Evolutionary conservation across 2,797 vertebrate genomes (phyloP).

Genomic region (Sebastes steindachneri): DNA sequence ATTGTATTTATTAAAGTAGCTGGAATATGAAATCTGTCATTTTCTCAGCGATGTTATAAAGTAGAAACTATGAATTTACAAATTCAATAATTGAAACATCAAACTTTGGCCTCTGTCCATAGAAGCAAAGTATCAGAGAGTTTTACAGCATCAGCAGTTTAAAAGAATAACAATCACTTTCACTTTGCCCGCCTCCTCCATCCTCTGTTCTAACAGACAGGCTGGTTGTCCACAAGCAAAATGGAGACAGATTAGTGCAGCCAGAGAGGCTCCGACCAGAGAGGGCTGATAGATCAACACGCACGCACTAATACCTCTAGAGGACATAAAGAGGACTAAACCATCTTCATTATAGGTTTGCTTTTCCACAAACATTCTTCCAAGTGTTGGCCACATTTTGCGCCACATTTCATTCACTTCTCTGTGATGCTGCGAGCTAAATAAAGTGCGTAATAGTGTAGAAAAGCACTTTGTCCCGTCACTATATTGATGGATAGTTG

Average conservation of each 20-base stretch:
- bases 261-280: slow-evolving; percentile 1
- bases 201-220: not conserved
- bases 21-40: not conserved
- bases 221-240: slow-evolving; percentile 41
- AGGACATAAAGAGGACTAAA: not conserved
- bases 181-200: not conserved
- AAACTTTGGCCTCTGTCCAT: not conserved
- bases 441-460: not conserved
- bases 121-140: not conserved
- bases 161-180: not conserved
- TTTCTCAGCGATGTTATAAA: too few relatives aligned
- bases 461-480: not conserved
- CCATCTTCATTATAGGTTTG: accelerated
- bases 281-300: slow-evolving; percentile 46
- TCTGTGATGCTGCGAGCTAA: not conserved
- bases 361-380: not conserved
- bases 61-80: too few relatives aligned
- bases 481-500: slow-evolving; percentile 36
- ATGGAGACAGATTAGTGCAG: slow-evolving; percentile 70
- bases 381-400: not conserved
- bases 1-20: not conserved
- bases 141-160: too few relatives aligned
- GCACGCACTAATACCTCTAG: slow-evolving; percentile 16
- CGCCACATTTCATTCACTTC: not conserved
- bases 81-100: slow-evolving; percentile 4